These are phyloP conservation scores for Caligus rogercresseyi DNA, from an alignment of 1,140 invertebrate species.

Conservation along the genomic window DNA sequence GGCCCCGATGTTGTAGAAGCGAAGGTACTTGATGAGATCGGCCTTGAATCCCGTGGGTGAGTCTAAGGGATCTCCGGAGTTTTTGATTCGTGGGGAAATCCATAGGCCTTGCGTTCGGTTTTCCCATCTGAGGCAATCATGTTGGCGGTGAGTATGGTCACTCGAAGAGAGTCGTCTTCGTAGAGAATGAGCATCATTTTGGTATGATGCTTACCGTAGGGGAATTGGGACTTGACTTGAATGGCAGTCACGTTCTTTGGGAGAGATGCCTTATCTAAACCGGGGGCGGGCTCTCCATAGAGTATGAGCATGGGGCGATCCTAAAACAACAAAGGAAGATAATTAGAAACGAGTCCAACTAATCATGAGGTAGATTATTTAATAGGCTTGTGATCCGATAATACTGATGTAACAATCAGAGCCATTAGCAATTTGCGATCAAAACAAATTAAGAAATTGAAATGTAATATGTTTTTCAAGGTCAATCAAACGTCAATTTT, in stretches of 20 bases:
- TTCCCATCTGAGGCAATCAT: conserved; percentile 75
- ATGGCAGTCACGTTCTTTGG: conserved; percentile 45
- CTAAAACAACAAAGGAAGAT: conserved; percentile 18
- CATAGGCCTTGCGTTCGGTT: conserved; percentile 68
- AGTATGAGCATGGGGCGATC: conserved; percentile 52
- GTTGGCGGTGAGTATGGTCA: conserved; percentile 82
- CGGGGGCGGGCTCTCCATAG: conserved; percentile 51
- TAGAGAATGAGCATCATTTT: conserved; percentile 65
- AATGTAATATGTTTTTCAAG: too few relatives aligned
- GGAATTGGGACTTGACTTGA: conserved; percentile 49
- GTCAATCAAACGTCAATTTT: too few relatives aligned
- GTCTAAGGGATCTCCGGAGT: conserved; percentile 56
- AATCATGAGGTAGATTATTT: too few relatives aligned
- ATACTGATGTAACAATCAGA: too few relatives aligned
- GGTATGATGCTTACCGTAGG: conserved; percentile 71
- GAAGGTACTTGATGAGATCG: conserved; percentile 62
- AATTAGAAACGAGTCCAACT: background rate
- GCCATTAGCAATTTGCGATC: background rate
- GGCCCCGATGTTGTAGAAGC: conserved; percentile 40
- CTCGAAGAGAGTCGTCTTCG: conserved; percentile 54
- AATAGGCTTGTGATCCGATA: too few relatives aligned
- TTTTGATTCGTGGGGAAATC: conserved; percentile 52
- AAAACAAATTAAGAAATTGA: conserved; percentile 20
- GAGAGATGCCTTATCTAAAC: conserved; percentile 34
- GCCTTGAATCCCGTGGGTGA: conserved; percentile 65